Conservation (phyloP, 2,797 vertebrate species). For the Leuciscus waleckii region DNA sequence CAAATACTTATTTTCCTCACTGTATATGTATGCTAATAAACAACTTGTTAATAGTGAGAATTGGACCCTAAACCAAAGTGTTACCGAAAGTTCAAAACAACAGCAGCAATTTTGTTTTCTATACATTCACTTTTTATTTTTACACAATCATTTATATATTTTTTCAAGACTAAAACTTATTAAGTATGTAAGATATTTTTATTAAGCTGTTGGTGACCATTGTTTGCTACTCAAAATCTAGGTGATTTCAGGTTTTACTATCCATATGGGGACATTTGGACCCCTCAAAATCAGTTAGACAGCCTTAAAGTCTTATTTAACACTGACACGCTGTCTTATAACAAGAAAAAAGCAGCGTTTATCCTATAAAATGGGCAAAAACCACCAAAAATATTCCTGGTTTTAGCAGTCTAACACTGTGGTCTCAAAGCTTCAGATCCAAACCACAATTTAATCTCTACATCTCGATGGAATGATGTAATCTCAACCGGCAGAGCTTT, state of each 20-base stretch:
- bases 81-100: not conserved
- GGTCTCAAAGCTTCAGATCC: constrained; percentile 61
- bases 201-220: not conserved
- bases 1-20: too few relatives aligned
- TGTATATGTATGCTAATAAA: not conserved
- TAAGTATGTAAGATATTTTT: not conserved
- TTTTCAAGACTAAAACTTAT: too few relatives aligned
- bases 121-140: not conserved
- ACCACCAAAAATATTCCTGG: constrained; percentile 48
- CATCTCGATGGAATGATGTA: constrained; percentile 64
- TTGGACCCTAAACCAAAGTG: not conserved
- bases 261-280: not conserved
- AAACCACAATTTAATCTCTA: constrained; percentile 65
- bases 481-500: constrained; percentile 55
- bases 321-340: not conserved
- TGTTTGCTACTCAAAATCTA: not conserved
- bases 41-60: not conserved
- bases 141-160: too few relatives aligned
- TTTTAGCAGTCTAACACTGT: constrained; percentile 43
- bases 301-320: not conserved
- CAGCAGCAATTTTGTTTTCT: too few relatives aligned
- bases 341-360: not conserved
- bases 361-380: constrained; percentile 26
- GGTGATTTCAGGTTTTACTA: not conserved
- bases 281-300: not conserved